These are phyloP conservation scores for Diaprepes abbreviatus DNA, from an alignment of 2,888 invertebrate species.

Conservation along the genomic window DNA sequence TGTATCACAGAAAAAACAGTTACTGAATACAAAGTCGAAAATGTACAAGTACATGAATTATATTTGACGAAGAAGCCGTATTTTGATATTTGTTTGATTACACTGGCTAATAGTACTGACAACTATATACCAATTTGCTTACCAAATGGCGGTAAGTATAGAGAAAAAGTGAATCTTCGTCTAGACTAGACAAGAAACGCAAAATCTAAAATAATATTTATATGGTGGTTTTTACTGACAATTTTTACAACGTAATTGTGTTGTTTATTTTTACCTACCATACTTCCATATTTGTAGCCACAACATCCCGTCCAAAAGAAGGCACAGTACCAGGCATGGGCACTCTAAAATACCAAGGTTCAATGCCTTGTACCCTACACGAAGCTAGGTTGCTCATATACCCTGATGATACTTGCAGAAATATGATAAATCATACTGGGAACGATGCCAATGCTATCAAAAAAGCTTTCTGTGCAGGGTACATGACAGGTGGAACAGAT, in stretches of 20 bases:
- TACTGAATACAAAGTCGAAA: conserved; percentile 56
- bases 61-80: conserved; percentile 61
- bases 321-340: conserved; percentile 63
- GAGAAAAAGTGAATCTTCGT: no score
- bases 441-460: conserved; percentile 56
- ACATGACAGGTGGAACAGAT: conserved; percentile 72
- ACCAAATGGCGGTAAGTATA: conserved; percentile 57
- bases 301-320: conserved; percentile 55
- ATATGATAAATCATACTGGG: conserved; percentile 61
- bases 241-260: no score
- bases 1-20: conserved; percentile 60
- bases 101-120: conserved; percentile 57
- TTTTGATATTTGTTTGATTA: conserved; percentile 63
- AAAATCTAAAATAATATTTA: no score
- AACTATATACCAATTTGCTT: conserved; percentile 62
- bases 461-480: conserved; percentile 71
- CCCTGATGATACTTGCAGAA: conserved; percentile 58
- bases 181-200: no score
- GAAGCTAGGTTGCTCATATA: conserved; percentile 64
- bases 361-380: conserved; percentile 62
- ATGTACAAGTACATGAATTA: conserved; percentile 63
- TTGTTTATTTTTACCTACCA: no score
- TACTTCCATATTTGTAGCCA: conserved; percentile 24
- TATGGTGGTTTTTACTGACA: no score
- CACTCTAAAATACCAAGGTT: conserved; percentile 58